Conservation (phyloP, 1,140 invertebrate species). For the Eciton burchellii region DNA sequence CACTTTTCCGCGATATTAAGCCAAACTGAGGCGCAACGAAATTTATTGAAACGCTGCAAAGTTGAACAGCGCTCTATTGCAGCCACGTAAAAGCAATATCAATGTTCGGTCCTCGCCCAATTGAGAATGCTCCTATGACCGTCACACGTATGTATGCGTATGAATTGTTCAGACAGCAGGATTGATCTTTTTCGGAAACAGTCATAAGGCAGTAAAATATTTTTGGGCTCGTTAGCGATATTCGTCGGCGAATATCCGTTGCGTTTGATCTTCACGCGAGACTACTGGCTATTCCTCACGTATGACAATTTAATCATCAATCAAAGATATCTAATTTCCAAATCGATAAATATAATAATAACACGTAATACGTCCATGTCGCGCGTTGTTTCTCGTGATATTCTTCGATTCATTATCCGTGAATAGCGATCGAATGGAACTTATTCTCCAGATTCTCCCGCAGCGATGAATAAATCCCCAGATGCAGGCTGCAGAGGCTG, state of each 20-base stretch:
- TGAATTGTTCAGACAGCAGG: constrained; percentile 3
- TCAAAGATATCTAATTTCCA: not conserved
- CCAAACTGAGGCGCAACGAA: not conserved
- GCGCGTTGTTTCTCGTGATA: not conserved
- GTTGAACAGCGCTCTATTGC: not conserved
- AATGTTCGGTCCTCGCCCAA: constrained; percentile 3
- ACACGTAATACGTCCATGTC: not conserved
- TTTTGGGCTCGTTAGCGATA: not conserved
- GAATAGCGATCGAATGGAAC: not conserved
- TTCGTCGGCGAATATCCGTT: not conserved
- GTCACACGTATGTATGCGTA: constrained; percentile 3
- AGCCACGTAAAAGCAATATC: not conserved
- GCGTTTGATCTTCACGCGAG: constrained; percentile 5
- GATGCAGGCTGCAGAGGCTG: not conserved
- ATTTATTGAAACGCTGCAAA: not conserved
- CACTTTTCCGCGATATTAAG: not conserved
- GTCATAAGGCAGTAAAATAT: constrained; percentile 14
- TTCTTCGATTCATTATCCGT: not conserved
- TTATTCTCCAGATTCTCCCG: not conserved
- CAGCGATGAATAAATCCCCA: not conserved
- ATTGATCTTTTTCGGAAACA: constrained; percentile 26
- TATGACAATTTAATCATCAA: not conserved
- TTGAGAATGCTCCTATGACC: constrained; percentile 11
- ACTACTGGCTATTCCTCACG: not conserved
- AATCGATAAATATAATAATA: not conserved